Conservation (phyloP, 92 coral and sea anemone species). For the Plumapathes pennacea region DNA sequence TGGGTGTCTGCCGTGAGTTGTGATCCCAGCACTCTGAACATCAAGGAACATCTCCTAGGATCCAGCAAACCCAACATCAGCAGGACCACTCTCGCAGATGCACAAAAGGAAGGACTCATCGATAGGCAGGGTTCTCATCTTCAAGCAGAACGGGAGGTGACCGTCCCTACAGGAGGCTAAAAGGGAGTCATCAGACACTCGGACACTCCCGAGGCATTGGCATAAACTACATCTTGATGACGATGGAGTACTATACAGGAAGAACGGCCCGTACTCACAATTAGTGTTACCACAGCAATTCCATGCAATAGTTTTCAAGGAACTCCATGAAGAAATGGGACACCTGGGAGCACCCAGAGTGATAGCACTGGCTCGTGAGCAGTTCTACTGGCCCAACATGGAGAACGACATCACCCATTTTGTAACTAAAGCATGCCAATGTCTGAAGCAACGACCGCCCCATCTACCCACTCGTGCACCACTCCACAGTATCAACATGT, state of each 20-base stretch:
- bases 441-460: background rate
- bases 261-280: slow-evolving; percentile 7
- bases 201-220: slow-evolving; percentile 14
- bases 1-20: slow-evolving; percentile 25
- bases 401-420: background rate
- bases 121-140: slow-evolving; percentile 2
- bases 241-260: slow-evolving; percentile 11
- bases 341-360: slow-evolving; percentile 8
- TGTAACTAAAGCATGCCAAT: background rate
- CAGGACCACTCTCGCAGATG: background rate
- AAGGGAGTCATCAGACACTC: slow-evolving; percentile 7
- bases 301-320: slow-evolving; percentile 7
- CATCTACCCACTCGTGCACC: slow-evolving; percentile 4
- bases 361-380: slow-evolving; percentile 18
- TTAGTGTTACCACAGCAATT: slow-evolving; percentile 21
- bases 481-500: background rate
- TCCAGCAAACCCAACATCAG: background rate
- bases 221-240: slow-evolving; percentile 1
- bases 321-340: slow-evolving; percentile 35
- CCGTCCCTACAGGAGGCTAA: too few relatives aligned
- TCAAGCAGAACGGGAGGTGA: too few relatives aligned
- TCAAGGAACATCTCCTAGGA: slow-evolving; percentile 5
- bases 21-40: background rate
- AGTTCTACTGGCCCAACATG: slow-evolving; percentile 31
- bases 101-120: slow-evolving; percentile 8